Percentiles rank a stretch among this genome's conserved stretches.
These are phyloP conservation scores for Pocota personata DNA, from an alignment of 2,888 invertebrate genomes.

Conservation along the genomic window DNA sequence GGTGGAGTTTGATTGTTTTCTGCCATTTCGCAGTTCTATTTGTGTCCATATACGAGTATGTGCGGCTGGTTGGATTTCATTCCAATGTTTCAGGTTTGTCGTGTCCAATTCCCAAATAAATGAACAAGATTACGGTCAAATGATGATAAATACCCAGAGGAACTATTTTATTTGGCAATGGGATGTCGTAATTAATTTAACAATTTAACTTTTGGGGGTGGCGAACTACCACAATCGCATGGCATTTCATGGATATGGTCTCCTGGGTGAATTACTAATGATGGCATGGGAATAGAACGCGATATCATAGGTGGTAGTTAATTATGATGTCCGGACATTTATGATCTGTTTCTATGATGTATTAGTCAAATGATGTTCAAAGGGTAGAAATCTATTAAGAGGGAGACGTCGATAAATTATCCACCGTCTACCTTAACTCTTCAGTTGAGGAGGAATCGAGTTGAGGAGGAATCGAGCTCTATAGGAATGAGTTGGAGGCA, in stretches of 20 bases:
- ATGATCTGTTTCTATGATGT: background rate
- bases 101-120: conserved; percentile 53
- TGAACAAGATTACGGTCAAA: conserved; percentile 58
- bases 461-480: too few relatives aligned
- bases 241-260: background rate
- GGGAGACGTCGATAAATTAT: too few relatives aligned
- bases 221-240: background rate
- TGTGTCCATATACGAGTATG: background rate
- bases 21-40: conserved; percentile 24
- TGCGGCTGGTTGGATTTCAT: conserved; percentile 6
- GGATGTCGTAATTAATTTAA: conserved; percentile 60
- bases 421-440: too few relatives aligned
- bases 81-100: conserved; percentile 30
- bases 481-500: too few relatives aligned
- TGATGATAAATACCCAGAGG: conserved; percentile 59
- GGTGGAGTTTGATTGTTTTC: conserved; percentile 42
- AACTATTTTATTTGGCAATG: conserved; percentile 53
- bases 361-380: background rate
- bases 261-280: background rate
- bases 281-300: background rate
- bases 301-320: background rate
- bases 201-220: conserved; percentile 41
- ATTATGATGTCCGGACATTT: background rate
- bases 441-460: too few relatives aligned
- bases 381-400: too few relatives aligned